Evolutionary conservation across 2,113 vertebrate species (phyloP), one percentile per base, ranked within the genome.

Genomic region (Erpornis zantholeuca): DNA sequence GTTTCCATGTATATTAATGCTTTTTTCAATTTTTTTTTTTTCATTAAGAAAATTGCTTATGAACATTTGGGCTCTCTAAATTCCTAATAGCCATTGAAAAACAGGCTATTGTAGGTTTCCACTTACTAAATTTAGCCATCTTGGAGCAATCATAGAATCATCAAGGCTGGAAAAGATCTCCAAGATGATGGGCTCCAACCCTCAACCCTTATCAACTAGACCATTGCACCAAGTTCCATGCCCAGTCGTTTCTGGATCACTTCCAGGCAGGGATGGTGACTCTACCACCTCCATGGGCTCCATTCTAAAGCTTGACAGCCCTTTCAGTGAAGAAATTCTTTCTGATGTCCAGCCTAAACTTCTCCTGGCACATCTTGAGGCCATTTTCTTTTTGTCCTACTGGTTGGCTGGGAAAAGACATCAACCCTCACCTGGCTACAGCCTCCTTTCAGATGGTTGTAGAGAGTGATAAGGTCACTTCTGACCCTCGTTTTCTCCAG

Each of bases 201-300:
- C 12, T 69, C 35, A 11, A 47, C 17, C 29, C 24, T 40, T 47
- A 35, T 23, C 29, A 54, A 27, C 20, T 47, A 27, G 45, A 68
- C 47, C 9, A 25, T 25, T 0, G 0, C 14, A 54, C 9, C 35
- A 61, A 40, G 18, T 69, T 18, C 47, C 29, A 11, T 42, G 25
- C 35, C 20, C 29, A 47, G n/a, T 40, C 2, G 0, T 69, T 82
- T 69, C 18, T 49, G 76, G n/a, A 76, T 19, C 29, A 31, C 8
- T 54, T 82, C 9, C 47, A 69, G 31, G 31, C 63, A 69, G n/a
- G 31, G 10, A 23, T 69, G 12, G 15, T 27, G 47, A 47, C 14
- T 69, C 29, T 8, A 35, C 38, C 11, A 35, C 29, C n/a, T 69
- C 21, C 29, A 0, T 68, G 44, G n/a, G 11, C 45, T 47, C 47